These are phyloP conservation scores for Brenthis hecate DNA, from an alignment of 2,888 invertebrate genomes.

Conservation along the genomic window DNA sequence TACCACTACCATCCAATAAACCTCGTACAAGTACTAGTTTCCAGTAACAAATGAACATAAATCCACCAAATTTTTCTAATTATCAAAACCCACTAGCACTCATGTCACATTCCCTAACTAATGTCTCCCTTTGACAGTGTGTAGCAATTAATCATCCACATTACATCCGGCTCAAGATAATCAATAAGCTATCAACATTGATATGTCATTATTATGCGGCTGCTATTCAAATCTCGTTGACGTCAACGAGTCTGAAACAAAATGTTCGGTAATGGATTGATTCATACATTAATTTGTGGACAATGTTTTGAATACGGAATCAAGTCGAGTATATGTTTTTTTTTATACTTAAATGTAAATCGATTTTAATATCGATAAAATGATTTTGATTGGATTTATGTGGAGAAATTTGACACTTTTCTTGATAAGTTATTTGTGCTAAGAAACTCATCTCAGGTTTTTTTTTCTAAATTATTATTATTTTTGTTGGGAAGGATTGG, in stretches of 20 bases:
- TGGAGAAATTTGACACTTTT: too few species aligned
- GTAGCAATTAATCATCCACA: constrained; percentile 49
- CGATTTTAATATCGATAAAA: too few species aligned
- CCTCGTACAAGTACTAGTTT: not conserved
- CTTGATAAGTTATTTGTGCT: too few species aligned
- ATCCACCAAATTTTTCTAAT: constrained; percentile 18
- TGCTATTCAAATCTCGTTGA: constrained; percentile 31
- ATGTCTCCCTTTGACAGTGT: constrained; percentile 43
- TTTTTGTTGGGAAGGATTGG: too few species aligned
- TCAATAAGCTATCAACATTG: constrained; percentile 54
- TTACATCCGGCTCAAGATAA: constrained; percentile 52
- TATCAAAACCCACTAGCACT: constrained; percentile 28
- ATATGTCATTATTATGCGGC: constrained; percentile 41
- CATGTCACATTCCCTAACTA: constrained; percentile 33
- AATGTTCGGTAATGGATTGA: constrained; percentile 34
- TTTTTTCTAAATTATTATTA: too few species aligned
- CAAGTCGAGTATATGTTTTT: not conserved
- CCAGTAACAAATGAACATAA: not conserved
- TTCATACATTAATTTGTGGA: constrained; percentile 13
- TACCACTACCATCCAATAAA: not conserved
- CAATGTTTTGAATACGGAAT: not conserved
- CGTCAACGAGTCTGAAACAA: constrained; percentile 35
- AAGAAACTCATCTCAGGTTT: too few species aligned
- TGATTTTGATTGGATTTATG: too few species aligned
- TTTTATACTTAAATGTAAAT: too few species aligned